Evolutionary conservation across 1,140 invertebrate genomes (phyloP), one percentile per base, ranked within the genome.

Genomic region (Lucilia cuprina): DNA sequence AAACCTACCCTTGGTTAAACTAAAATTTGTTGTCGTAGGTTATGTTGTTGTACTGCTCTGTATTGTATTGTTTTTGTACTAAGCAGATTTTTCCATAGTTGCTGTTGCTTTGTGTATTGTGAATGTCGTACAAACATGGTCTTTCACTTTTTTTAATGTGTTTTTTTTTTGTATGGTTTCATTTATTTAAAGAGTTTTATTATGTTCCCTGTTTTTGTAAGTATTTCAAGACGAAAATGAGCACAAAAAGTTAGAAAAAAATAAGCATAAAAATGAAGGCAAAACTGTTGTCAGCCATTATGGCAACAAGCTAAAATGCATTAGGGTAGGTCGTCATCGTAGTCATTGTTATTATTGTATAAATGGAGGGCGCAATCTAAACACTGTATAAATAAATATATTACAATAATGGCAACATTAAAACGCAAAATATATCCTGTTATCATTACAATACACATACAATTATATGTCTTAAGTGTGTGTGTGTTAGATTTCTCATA

Each of bases 21-120:
- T 84, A 7, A 84, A 84, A 84, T 84, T 25, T 74, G 65, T 84
- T 84, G 84, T 83, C 78, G 84, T 84, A 84, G 84, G 84, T 84
- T 84, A 84, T 60, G 84, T 83, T 82, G 70, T 60, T 84, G 77
- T 84, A 47, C 34, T 84, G 65, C 34, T 30, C 25, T 30, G 55
- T 82, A 49, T 84, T 82, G 60, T 82, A 65, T 70, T 55, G 47
- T 49, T 65, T 49, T 84, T 84, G 78, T 82, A 12, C n/a, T 74
- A 74, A 82, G 17, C 21, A 2, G 34, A 41, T 83, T 50, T 35
- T 47, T n/a, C 65, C 7, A 41, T 5, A 41, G 41, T 10, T 41
- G 41, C 41, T 41, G 41, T 2, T 41, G 41, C 5, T 41, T 41
- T 41, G 41, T 41, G 41, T 10, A 30, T 30, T 30, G 25, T 41